Conservation (phyloP, 2,888 invertebrate species). For the Iselma pallidipennis region DNA sequence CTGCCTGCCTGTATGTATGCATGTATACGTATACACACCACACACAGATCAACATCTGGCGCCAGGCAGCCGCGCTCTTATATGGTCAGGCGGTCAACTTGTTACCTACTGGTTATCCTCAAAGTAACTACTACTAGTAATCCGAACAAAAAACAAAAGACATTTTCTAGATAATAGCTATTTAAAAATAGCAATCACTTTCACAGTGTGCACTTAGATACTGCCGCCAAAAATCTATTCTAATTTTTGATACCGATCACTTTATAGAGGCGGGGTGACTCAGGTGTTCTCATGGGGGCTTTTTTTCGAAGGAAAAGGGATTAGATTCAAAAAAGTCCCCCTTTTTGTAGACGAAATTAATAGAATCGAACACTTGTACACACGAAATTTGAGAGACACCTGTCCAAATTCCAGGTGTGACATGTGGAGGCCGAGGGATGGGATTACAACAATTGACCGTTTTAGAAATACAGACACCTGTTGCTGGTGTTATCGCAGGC, state of each 20-base stretch:
- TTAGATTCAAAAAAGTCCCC: too few species aligned
- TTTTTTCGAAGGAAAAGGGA: too few species aligned
- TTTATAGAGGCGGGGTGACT: background rate
- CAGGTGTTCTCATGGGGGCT: too few species aligned
- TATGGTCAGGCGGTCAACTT: conserved; percentile 50
- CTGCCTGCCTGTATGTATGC: too few species aligned
- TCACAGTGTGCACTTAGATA: background rate
- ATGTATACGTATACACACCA: too few species aligned
- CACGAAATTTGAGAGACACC: background rate
- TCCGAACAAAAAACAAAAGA: background rate
- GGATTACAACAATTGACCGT: background rate
- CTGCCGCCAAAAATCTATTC: background rate
- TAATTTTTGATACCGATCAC: background rate
- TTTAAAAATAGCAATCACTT: background rate
- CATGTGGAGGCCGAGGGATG: background rate
- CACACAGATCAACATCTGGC: conserved; percentile 51
- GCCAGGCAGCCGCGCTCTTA: conserved; percentile 51
- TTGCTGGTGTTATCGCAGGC: too few species aligned
- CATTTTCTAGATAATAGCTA: background rate
- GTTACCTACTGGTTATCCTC: conserved; percentile 35
- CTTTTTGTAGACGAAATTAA: too few species aligned
- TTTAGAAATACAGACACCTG: background rate
- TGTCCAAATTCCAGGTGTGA: background rate
- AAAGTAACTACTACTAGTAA: conserved; percentile 11
- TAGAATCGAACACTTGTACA: background rate